Conservation (phyloP, 1,140 invertebrate species). For the Pristionchus pacificus region DNA sequence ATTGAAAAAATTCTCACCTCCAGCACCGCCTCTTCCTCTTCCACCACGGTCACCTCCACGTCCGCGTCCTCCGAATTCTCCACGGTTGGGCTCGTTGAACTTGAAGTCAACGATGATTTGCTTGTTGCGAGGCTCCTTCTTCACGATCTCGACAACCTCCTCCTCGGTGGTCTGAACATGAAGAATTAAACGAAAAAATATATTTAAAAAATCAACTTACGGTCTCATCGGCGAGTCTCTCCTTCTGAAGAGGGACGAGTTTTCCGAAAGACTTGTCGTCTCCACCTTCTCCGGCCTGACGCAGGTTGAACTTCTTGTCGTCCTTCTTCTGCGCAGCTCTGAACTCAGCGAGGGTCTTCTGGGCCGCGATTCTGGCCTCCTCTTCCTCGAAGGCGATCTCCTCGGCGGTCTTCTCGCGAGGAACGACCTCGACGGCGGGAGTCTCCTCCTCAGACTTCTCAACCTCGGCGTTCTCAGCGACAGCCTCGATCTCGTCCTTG, state of each 20-base stretch:
- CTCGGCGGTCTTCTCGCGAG: constrained; percentile 37
- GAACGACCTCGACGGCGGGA: constrained; percentile 29
- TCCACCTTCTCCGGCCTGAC: constrained; percentile 39
- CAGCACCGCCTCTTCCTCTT: constrained; percentile 1
- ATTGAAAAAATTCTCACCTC: too few species aligned
- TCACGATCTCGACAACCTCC: constrained; percentile 10
- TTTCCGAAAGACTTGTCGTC: constrained; percentile 29
- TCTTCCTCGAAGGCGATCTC: constrained; percentile 29
- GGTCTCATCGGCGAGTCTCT: constrained; percentile 29
- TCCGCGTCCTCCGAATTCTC: constrained; percentile 4
- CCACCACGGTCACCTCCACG: not conserved
- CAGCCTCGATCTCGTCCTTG: constrained; percentile 22
- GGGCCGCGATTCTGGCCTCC: constrained; percentile 13
- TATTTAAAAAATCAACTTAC: constrained; percentile 10
- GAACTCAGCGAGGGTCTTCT: constrained; percentile 40
- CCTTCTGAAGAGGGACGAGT: constrained; percentile 36
- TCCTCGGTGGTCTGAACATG: constrained; percentile 8
- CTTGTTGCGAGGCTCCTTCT: not conserved
- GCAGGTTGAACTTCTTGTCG: constrained; percentile 32
- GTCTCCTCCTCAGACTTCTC: constrained; percentile 28
- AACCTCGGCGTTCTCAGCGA: constrained; percentile 20
- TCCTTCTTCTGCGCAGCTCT: constrained; percentile 28
- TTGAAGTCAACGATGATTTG: not conserved
- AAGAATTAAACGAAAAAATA: not conserved
- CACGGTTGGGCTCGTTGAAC: not conserved